phyloP scores from a whole-genome alignment of 2,113 vertebrate species.

The Oreotragus oreotragus region DNA sequence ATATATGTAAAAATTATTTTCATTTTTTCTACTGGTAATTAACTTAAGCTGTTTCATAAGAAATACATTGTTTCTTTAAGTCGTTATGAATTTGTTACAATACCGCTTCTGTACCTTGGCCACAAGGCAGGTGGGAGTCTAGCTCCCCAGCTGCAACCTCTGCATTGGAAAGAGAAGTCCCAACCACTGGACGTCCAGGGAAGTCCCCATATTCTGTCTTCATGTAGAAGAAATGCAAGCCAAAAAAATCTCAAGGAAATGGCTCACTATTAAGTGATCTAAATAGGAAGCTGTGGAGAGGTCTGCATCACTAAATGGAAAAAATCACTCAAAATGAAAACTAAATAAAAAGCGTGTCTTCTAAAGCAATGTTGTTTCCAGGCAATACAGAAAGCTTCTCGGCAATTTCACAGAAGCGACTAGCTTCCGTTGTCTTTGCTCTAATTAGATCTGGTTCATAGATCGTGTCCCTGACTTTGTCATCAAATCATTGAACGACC shows the following conservation, averaged over 20 bases:
- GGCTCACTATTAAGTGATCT: background rate
- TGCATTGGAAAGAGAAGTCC: background rate
- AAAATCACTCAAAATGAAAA: background rate
- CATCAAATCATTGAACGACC: background rate
- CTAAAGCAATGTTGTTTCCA: background rate
- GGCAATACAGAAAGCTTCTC: background rate
- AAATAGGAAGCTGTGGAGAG: background rate
- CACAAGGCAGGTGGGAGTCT: fast-evolving
- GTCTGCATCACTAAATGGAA: background rate
- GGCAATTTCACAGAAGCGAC: background rate
- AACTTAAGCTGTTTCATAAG: background rate
- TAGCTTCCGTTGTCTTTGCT: background rate
- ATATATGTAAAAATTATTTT: background rate
- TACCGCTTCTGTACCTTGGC: background rate
- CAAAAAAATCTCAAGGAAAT: background rate
- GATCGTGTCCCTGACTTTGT: background rate
- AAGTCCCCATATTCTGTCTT: background rate
- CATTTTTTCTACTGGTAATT: background rate
- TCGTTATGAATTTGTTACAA: background rate
- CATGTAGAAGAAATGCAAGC: background rate
- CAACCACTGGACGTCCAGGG: background rate
- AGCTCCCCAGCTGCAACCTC: background rate
- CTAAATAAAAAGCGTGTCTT: background rate
- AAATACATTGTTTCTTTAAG: background rate
- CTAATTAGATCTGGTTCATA: background rate